Evolutionary conservation across 2,797 vertebrate genomes (phyloP).

Genomic region (Sciurus vulgaris): DNA sequence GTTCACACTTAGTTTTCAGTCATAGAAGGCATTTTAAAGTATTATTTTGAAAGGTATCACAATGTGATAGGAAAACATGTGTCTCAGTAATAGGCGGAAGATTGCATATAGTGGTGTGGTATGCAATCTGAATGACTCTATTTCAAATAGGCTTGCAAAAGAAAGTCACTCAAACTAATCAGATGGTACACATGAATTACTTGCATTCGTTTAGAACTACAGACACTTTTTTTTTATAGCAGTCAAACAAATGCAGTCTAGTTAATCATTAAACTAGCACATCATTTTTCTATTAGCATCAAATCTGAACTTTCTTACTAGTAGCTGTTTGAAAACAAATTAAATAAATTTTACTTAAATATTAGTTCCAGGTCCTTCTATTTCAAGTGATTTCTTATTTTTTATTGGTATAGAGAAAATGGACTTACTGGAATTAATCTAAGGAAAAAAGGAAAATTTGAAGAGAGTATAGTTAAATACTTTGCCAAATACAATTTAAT

Average conservation of each 20-base stretch:
- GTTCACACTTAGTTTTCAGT: conserved; percentile 75
- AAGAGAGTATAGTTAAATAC: conserved; percentile 52
- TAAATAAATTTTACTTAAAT: conserved; percentile 19
- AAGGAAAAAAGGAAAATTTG: conserved; percentile 28
- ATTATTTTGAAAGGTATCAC: conserved; percentile 82
- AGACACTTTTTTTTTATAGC: conserved; percentile 81
- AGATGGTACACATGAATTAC: conserved; percentile 75
- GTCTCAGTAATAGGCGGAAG: conserved; percentile 52
- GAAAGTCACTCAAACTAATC: conserved; percentile 83
- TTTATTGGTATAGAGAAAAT: conserved; percentile 32
- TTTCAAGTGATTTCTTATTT: conserved; percentile 21
- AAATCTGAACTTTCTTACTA: conserved; percentile 56
- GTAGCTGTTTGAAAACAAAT: conserved; percentile 9
- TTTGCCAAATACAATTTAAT: conserved; percentile 57
- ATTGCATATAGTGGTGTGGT: not conserved
- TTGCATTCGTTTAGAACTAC: conserved; percentile 74
- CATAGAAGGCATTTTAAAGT: conserved; percentile 78
- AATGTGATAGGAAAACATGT: conserved; percentile 70
- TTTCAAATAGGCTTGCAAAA: conserved; percentile 78
- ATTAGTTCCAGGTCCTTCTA: not conserved
- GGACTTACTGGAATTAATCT: conserved; percentile 21
- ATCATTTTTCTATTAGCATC: conserved; percentile 77
- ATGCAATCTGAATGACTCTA: conserved; percentile 77
- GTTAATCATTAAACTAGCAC: conserved; percentile 79
- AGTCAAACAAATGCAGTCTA: conserved; percentile 79